These are phyloP conservation scores for Syngnathus scovelli DNA, from an alignment of 2,113 vertebrate species.

Conservation along the genomic window DNA sequence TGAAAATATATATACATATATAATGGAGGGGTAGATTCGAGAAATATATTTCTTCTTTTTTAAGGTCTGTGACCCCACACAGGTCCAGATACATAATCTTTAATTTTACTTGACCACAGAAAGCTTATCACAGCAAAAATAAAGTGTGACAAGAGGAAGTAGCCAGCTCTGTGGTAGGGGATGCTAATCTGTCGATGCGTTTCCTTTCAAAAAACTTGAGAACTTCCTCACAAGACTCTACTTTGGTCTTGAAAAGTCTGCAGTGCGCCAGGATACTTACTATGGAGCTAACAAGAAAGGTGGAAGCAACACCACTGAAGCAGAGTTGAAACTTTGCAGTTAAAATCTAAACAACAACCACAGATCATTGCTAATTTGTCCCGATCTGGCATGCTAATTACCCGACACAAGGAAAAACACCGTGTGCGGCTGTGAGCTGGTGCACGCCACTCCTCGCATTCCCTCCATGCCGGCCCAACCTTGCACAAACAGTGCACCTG, in stretches of 20 bases:
- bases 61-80: conserved; percentile 31
- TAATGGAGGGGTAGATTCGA: neutral
- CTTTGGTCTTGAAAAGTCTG: neutral
- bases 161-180: conserved; percentile 42
- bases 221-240: conserved; percentile 1
- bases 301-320: neutral
- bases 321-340: neutral
- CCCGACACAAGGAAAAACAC: neutral
- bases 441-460: conserved; percentile 56
- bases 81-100: conserved; percentile 34
- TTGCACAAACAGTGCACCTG: conserved; percentile 58
- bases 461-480: conserved; percentile 51
- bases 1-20: neutral
- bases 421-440: conserved; percentile 9
- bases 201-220: conserved; percentile 46
- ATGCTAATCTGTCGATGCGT: conserved; percentile 46
- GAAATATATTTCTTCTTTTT: neutral
- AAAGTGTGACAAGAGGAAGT: conserved; percentile 63
- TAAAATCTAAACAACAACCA: neutral
- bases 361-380: conserved; percentile 4
- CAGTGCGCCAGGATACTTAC: neutral
- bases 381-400: conserved; percentile 4
- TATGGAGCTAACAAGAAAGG: neutral
- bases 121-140: conserved; percentile 58
- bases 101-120: conserved; percentile 35